Percentiles rank a stretch among this genome's conserved stretches.
These are phyloP conservation scores for Hemichromis elongatus DNA, from an alignment of 2,113 vertebrate genomes.

Conservation along the genomic window DNA sequence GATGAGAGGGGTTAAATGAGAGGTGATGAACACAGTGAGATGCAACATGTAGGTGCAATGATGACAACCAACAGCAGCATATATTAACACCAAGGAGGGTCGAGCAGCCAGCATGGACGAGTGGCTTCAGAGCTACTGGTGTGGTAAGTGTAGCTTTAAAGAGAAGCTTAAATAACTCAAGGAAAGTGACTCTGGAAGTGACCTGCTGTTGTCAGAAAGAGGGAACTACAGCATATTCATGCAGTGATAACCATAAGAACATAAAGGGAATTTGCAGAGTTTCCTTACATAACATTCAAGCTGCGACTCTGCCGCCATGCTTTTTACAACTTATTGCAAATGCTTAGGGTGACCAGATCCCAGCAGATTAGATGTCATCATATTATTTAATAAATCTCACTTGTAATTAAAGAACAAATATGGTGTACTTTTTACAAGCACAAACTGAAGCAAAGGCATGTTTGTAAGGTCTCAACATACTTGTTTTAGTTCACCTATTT, in stretches of 20 bases:
- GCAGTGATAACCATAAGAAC: background rate
- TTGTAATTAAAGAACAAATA: background rate
- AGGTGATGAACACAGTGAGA: constrained; percentile 26
- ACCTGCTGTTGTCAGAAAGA: constrained; percentile 14
- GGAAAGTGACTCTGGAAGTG: background rate
- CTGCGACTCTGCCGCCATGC: background rate
- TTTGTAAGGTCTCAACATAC: background rate
- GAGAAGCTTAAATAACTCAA: background rate
- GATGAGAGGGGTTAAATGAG: background rate
- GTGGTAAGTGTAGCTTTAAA: background rate
- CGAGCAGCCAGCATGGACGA: constrained; percentile 51
- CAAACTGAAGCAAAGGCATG: background rate
- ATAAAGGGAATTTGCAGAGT: background rate
- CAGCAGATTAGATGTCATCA: background rate
- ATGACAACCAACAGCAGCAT: constrained; percentile 43
- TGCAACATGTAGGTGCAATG: constrained; percentile 24
- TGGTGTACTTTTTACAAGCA: background rate
- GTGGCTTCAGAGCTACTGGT: background rate
- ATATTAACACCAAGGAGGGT: constrained; percentile 46
- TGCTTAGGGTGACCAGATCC: background rate
- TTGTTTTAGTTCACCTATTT: background rate
- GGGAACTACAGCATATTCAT: constrained; percentile 9
- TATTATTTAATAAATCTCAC: background rate
- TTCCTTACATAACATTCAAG: constrained; percentile 14
- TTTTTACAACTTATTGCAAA: background rate